Evolutionary conservation across 2,888 invertebrate species (phyloP).

Genomic region (Phyllotreta cruciferae): DNA sequence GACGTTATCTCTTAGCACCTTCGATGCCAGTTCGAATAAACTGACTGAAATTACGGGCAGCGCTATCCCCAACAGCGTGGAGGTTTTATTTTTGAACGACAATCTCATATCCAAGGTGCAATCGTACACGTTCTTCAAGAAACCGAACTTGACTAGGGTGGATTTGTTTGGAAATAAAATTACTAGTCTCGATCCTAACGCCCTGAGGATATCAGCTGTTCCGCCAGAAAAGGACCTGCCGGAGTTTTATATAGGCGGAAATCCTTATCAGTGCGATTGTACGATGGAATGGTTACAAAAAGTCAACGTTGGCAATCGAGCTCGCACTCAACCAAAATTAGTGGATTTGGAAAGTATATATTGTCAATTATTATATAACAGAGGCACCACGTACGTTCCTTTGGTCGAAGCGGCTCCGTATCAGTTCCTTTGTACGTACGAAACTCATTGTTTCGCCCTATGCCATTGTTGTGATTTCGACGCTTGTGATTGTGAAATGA

Average conservation of each 20-base stretch:
- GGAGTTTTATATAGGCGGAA: constrained; percentile 84
- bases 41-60: constrained; percentile 82
- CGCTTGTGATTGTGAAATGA: constrained; percentile 92
- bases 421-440: constrained; percentile 85
- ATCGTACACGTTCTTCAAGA: constrained; percentile 86
- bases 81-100: constrained; percentile 79
- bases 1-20: constrained; percentile 77
- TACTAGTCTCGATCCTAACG: constrained; percentile 76
- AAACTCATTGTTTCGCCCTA: constrained; percentile 83
- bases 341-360: constrained; percentile 84
- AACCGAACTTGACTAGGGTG: constrained; percentile 82
- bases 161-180: constrained; percentile 84
- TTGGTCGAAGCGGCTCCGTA: constrained; percentile 80
- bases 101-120: constrained; percentile 84
- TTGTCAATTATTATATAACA: constrained; percentile 80
- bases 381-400: constrained; percentile 76
- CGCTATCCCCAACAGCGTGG: constrained; percentile 83
- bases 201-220: constrained; percentile 77
- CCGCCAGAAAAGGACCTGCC: constrained; percentile 76
- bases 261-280: constrained; percentile 88
- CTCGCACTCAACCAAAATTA: constrained; percentile 80
- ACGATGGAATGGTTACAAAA: constrained; percentile 91
- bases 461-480: constrained; percentile 93
- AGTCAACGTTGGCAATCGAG: constrained; percentile 76
- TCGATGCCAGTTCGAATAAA: constrained; percentile 83